Evolutionary conservation across 2,113 vertebrate species (phyloP), one percentile per base, ranked within the genome.

Genomic region (Tragulus kanchil): DNA sequence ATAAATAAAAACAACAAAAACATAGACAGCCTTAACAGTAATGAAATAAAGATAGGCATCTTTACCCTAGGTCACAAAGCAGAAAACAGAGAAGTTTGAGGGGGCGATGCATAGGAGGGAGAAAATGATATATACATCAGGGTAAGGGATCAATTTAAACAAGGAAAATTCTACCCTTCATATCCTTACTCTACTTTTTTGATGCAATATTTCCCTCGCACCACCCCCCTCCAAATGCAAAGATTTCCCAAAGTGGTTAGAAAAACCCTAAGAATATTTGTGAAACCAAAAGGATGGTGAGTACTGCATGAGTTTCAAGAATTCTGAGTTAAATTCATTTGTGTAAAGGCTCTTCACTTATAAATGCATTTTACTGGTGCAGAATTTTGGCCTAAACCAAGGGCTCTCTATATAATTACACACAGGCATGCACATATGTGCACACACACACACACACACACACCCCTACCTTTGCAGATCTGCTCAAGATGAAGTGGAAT

Each of bases 381-480:
- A 94, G 77, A 94, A 89, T 96, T 61, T 65, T 92, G 62, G n/a
- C 75, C 28, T 59, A 85, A 82, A 81, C 64, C 71, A 65, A 89
- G 19, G n/a, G 36, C 8, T 64, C 21, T 93, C 62, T 48, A 75
- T 73, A 75, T 62, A 95, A 73, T 52, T 21, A 5, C 1, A 36
- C 13, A 85, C 5, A 89, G 19, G n/a, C 25, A 25, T 17, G 45
- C 7, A 56, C 6, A 36, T 9, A 54, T 9, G 67, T 23, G 56
- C 13, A 71, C 26, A 75, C 26, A 78, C 5, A n/a, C 16, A 54
- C 14, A 56, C 6, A 59, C 21, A 56, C 12, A 65, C 78, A 56
- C 54, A 42, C 31, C 83, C 8, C 79, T 8, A 83, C 1, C 23
- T 71, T 50, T 85, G 65, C 6, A 90, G 15, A 90, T n/a, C 23